phyloP scores from a whole-genome alignment of 2,888 invertebrate species.

The Ophraella communa region DNA sequence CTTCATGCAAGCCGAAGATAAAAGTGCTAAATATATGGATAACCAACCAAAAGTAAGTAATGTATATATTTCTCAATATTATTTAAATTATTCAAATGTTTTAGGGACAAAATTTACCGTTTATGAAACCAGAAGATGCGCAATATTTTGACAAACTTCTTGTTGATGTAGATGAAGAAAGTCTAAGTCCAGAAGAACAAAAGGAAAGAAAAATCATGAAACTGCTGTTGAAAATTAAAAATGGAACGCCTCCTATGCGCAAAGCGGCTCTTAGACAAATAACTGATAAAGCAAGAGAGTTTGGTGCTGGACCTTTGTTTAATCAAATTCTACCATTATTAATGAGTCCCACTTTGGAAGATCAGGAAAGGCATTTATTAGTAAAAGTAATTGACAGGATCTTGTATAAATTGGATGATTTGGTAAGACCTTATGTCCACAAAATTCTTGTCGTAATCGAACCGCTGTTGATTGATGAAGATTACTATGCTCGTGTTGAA shows the following conservation, averaged over 20 bases:
- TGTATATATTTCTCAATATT: no score
- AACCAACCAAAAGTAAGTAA: conserved; percentile 83
- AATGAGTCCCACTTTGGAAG: conserved; percentile 99
- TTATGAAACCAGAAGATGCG: conserved; percentile 99
- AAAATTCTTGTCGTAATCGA: conserved; percentile 99
- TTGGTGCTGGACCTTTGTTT: conserved; percentile 97
- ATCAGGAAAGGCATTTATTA: conserved; percentile 97
- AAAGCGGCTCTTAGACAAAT: conserved; percentile 97
- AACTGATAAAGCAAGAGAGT: conserved; percentile 97
- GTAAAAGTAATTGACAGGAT: conserved; percentile 99
- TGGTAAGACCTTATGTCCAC: conserved; percentile 98
- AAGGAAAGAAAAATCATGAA: conserved; percentile 99
- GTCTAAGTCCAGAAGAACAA: conserved; percentile 93
- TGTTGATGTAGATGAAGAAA: conserved; percentile 97
- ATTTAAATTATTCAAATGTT: not conserved
- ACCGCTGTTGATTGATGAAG: conserved; percentile 97
- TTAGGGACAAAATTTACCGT: conserved; percentile 81
- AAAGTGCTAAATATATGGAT: conserved; percentile 87
- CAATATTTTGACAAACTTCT: conserved; percentile 99
- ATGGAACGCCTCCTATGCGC: conserved; percentile 99
- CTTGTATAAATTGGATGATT: conserved; percentile 96
- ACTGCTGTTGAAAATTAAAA: conserved; percentile 96
- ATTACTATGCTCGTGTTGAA: conserved; percentile 99
- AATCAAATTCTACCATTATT: conserved; percentile 98
- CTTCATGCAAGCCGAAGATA: conserved; percentile 92